Evolutionary conservation across 2,888 invertebrate species (phyloP).

Genomic region (Salpingus planirostris): DNA sequence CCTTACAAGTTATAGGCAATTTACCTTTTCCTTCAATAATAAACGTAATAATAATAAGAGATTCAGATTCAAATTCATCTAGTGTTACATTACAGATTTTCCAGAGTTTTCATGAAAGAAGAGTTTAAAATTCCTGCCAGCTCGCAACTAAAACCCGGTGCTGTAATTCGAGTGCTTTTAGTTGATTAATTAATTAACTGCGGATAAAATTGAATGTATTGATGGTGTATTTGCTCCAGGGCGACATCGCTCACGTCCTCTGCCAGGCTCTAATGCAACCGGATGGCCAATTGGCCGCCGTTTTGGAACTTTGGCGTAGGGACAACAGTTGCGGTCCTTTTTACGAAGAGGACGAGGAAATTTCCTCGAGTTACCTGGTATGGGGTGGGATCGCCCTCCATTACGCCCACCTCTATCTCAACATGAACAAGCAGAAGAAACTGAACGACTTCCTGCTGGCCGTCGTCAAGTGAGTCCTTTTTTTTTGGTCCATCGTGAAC

Average conservation of each 20-base stretch:
- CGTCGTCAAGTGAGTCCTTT: conserved; percentile 67
- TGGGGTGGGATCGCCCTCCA: conserved; percentile 65
- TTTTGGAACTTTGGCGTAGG: conserved; percentile 59
- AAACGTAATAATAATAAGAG: no score
- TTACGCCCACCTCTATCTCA: conserved; percentile 59
- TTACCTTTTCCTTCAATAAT: no score
- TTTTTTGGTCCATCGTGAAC: background rate
- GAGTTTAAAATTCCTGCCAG: no score
- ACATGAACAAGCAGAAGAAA: conserved; percentile 61
- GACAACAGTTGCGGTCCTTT: conserved; percentile 44
- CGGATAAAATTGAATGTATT: no score
- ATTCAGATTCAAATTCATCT: no score
- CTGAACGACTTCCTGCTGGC: conserved; percentile 69
- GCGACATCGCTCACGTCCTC: conserved; percentile 41
- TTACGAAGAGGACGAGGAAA: conserved; percentile 60
- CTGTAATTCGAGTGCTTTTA: no score
- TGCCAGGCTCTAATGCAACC: conserved; percentile 57
- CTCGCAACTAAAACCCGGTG: no score
- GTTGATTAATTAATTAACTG: no score
- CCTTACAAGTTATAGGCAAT: no score
- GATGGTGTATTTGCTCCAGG: no score
- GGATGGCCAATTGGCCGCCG: conserved; percentile 54
- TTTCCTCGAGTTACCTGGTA: conserved; percentile 54
- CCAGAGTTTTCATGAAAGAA: no score
- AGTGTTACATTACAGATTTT: no score